Percentiles rank a stretch among this genome's conserved stretches.
phyloP scores from a whole-genome alignment of 2,888 invertebrate species.

The Ecdyonurus torrentis region DNA sequence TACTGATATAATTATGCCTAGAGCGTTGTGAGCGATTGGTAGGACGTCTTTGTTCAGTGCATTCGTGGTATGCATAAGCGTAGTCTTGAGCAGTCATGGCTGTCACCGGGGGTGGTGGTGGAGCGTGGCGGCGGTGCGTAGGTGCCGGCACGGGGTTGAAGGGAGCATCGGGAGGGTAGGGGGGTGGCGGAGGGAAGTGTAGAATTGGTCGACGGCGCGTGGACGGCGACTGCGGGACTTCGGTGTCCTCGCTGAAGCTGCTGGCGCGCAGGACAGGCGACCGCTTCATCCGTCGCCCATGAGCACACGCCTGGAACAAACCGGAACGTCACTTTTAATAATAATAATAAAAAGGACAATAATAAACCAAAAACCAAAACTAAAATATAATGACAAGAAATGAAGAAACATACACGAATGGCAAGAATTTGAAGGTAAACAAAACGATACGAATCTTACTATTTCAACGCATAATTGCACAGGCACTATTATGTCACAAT shows the following conservation, averaged over 20 bases:
- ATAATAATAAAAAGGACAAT: too few species aligned
- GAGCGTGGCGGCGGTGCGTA: slow-evolving; percentile 19
- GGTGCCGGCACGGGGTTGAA: slow-evolving; percentile 16
- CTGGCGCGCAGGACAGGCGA: not conserved
- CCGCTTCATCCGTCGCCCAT: not conserved
- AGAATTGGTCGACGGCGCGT: slow-evolving; percentile 27
- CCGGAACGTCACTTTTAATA: too few species aligned
- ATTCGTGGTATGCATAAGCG: slow-evolving; percentile 70
- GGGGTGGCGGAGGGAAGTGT: slow-evolving; percentile 59
- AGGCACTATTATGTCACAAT: too few species aligned
- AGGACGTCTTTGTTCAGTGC: slow-evolving; percentile 27
- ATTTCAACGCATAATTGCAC: too few species aligned
- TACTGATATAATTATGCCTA: slow-evolving; percentile 53
- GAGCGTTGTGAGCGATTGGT: slow-evolving; percentile 31
- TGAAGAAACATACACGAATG: too few species aligned
- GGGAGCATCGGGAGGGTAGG: slow-evolving; percentile 39
- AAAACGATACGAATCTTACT: too few species aligned
- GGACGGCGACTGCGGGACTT: slow-evolving; percentile 10
- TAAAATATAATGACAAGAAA: too few species aligned
- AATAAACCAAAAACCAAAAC: too few species aligned
- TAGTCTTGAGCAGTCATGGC: slow-evolving; percentile 37
- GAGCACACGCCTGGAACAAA: not conserved
- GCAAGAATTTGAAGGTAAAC: too few species aligned
- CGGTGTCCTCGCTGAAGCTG: not conserved
- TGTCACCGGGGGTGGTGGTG: slow-evolving; percentile 19